Evolutionary conservation across 2,113 vertebrate genomes (phyloP).

Genomic region (Lethenteron reissneri): DNA sequence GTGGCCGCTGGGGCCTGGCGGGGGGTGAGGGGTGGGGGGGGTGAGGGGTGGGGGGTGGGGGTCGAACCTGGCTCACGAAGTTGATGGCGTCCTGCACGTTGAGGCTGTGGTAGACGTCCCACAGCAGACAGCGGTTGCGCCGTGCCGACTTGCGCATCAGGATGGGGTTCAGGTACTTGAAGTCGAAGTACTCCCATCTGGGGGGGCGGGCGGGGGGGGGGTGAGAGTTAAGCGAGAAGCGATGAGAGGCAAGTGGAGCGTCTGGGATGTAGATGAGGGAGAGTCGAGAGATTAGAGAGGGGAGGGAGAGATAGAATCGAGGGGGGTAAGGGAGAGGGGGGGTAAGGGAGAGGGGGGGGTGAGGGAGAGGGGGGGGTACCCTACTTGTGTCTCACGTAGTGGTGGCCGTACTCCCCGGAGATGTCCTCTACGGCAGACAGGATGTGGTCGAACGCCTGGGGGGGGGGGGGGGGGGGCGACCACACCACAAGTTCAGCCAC

Average conservation of each 20-base stretch:
- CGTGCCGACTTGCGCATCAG: slow-evolving; percentile 74
- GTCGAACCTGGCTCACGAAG: slow-evolving; percentile 60
- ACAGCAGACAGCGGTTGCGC: slow-evolving; percentile 62
- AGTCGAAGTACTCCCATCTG: slow-evolving; percentile 95
- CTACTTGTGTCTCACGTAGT: slow-evolving; percentile 80
- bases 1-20: no score
- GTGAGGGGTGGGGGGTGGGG: no score
- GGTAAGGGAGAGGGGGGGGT: no score
- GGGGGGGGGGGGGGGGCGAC: not conserved
- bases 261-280: no score
- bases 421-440: slow-evolving; percentile 85
- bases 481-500: no score
- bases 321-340: no score
- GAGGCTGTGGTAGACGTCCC: slow-evolving; percentile 92
- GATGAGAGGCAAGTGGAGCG: no score
- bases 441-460: slow-evolving; percentile 70
- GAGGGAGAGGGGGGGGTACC: slow-evolving; percentile 12
- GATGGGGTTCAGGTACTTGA: slow-evolving; percentile 78
- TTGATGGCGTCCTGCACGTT: slow-evolving; percentile 89
- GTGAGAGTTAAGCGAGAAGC: no score
- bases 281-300: no score
- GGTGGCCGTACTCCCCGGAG: slow-evolving; percentile 80
- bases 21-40: no score
- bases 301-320: not conserved
- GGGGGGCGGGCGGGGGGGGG: not conserved